Percentiles rank a stretch among this genome's conserved stretches.
phyloP scores from a whole-genome alignment of 2,797 vertebrate species.

The Tympanoctomys barrerae region DNA sequence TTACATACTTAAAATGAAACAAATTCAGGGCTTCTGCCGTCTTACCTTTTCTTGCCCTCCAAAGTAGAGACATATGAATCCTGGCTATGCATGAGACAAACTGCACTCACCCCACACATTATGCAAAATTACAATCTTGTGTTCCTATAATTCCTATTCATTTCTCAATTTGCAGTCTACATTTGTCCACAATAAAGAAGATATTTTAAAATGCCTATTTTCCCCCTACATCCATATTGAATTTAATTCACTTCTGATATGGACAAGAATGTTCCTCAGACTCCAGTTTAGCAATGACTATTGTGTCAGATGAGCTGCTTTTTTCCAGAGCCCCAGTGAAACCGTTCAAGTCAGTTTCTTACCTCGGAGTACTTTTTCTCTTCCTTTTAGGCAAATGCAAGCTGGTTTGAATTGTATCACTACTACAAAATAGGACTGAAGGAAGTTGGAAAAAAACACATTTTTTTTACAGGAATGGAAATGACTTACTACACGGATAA shows the following conservation, averaged over 20 bases:
- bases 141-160: not conserved
- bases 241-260: not conserved
- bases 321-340: not conserved
- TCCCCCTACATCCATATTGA: not conserved
- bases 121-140: not conserved
- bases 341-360: not conserved
- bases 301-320: constrained; percentile 25
- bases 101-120: not conserved
- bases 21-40: not conserved
- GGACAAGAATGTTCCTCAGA: not conserved
- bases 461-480: constrained; percentile 57
- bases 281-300: constrained; percentile 43
- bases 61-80: not conserved
- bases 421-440: constrained; percentile 4
- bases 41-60: not conserved
- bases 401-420: constrained; percentile 3
- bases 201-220: not conserved
- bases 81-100: not conserved
- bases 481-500: not conserved
- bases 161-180: not conserved
- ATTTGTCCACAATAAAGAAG: constrained; percentile 40
- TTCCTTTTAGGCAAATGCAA: constrained; percentile 54
- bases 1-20: not conserved
- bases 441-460: not conserved
- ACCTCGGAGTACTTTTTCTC: not conserved